Evolutionary conservation across 92 coral and sea anemone genomes (phyloP), one percentile per base, ranked within the genome.

Genomic region (Epizoanthus illoricatus): DNA sequence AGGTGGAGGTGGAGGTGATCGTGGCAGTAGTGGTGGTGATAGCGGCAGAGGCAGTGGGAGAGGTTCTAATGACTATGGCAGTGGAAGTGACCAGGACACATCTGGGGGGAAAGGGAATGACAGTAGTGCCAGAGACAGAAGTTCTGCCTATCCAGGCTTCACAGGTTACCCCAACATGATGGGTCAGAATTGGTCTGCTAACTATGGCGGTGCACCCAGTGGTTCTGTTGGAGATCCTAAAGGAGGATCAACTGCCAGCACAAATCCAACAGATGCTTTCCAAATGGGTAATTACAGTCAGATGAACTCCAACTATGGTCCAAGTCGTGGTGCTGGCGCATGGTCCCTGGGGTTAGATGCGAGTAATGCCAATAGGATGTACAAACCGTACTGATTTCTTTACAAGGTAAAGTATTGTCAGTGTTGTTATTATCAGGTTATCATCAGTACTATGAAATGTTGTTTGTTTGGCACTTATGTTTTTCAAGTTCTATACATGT

Each of bases 341-440:
- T 78, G 82, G 82, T 78, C 82, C 49, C 71, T 64, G 7, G 82
- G 72, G n/a, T 17, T 70, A 42, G 82, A 78, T 78, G 71, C 47
- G 18, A 41, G 60, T 2, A 64, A 45, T 40, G 4, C 82, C 4
- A 78, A 41, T 72, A 63, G 82, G 56, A 64, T 62, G 60, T 78
- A 78, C 82, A 78, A 78, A 59, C 82, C 82, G 0, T 78, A 78
- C 72, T 78, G 40, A 40, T 21, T 18, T 23, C 13, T 5, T 3
- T 13, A 60, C 0, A 9, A 60, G 43, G 47, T 40, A 39, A 63
- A 58, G 82, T 63, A 78, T 28, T 43, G 70, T 17, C 21, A 2
- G 5, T 12, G 13, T 74, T 45, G 17, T 45, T 1, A 52, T 9
- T 52, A 49, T 49, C 56, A 49, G 56, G 1, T 28, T 49, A 49